These are phyloP conservation scores for Rana temporaria DNA, from an alignment of 2,113 vertebrate species.

Conservation along the genomic window DNA sequence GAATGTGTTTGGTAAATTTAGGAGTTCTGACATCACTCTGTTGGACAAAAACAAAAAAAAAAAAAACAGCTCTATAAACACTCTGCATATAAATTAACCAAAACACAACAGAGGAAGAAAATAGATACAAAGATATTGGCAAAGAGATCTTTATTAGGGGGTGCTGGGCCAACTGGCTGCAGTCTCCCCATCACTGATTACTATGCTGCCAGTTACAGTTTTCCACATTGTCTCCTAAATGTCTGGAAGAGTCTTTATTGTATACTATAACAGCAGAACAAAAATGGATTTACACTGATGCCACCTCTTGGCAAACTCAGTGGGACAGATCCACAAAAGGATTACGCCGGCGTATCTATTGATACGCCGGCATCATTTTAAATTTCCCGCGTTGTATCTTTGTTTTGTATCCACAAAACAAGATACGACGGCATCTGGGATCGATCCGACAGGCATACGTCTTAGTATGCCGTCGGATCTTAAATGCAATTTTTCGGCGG, in stretches of 20 bases:
- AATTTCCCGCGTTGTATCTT: no score
- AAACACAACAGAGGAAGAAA: conserved; percentile 31
- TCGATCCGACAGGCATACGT: no score
- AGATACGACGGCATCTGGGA: no score
- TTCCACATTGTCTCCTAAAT: conserved; percentile 31
- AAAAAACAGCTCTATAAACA: conserved; percentile 15
- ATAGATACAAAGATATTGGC: conserved; percentile 23
- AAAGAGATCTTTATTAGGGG: conserved; percentile 15
- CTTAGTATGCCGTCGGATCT: no score
- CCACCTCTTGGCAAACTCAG: no score
- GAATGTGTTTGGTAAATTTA: conserved; percentile 84
- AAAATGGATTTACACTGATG: no score
- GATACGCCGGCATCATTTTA: no score
- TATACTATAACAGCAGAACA: no score
- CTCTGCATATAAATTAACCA: conserved; percentile 38
- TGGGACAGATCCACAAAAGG: no score
- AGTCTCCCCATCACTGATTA: conserved; percentile 4
- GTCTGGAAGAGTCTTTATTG: not conserved
- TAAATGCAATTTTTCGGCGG: no score
- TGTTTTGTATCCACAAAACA: no score
- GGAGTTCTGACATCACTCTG: conserved; percentile 90
- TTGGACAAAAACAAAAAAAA: conserved; percentile 3
- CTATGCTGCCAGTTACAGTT: conserved; percentile 8
- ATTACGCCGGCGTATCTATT: no score
- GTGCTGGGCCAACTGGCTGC: conserved; percentile 18